Conservation (phyloP, 2,797 vertebrate genomes). For the Chromobotia macracanthus region DNA sequence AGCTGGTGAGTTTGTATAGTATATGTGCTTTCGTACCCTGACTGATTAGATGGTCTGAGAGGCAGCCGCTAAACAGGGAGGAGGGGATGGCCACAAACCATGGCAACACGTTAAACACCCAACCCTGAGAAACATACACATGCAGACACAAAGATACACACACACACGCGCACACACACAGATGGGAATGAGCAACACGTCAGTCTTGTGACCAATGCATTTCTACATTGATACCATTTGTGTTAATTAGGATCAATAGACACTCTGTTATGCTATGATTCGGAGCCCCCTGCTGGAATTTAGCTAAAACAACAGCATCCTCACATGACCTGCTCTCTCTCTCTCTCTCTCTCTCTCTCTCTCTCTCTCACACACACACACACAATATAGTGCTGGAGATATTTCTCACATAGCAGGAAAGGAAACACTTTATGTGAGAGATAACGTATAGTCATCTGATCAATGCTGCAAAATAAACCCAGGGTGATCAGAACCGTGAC, state of each 20-base stretch:
- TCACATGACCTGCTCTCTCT: too few species aligned
- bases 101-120: conserved; percentile 96
- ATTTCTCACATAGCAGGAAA: too few species aligned
- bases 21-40: conserved; percentile 78
- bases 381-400: background rate
- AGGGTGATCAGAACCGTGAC: too few species aligned
- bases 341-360: background rate
- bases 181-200: background rate
- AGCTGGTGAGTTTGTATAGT: background rate
- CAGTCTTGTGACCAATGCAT: background rate
- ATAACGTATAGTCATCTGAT: too few species aligned
- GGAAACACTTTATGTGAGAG: too few species aligned
- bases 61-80: conserved; percentile 88
- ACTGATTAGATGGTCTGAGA: conserved; percentile 87
- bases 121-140: conserved; percentile 79
- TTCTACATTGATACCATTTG: background rate
- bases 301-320: conserved; percentile 8
- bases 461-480: too few species aligned
- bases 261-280: background rate
- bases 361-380: background rate
- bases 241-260: background rate
- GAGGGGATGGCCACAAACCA: conserved; percentile 93
- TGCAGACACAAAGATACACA: conserved; percentile 28
- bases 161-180: conserved; percentile 11
- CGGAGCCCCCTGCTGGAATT: conserved; percentile 38